phyloP scores from a whole-genome alignment of 2,113 vertebrate species.

The Hippocampus guttulatus region DNA sequence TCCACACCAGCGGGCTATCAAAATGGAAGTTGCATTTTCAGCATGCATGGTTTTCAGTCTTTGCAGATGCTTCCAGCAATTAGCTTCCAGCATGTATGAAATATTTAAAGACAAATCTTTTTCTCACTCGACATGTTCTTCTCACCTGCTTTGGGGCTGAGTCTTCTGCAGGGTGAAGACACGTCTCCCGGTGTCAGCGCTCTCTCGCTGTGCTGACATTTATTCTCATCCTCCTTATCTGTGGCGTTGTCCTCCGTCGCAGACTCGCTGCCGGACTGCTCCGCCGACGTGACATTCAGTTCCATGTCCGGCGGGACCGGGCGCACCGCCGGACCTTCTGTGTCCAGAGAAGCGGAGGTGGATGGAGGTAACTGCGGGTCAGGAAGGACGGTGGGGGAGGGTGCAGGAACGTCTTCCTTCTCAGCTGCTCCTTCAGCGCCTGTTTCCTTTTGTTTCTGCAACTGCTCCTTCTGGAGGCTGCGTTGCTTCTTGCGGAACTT shows the following conservation, averaged over 20 bases:
- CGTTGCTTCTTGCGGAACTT: slow-evolving; percentile 99
- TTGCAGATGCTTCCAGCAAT: too few species aligned
- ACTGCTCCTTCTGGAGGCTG: slow-evolving; percentile 96
- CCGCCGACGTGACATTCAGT: slow-evolving; percentile 87
- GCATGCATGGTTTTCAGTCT: too few species aligned
- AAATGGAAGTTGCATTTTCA: too few species aligned
- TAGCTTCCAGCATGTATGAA: too few species aligned
- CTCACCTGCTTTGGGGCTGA: slow-evolving; percentile 93
- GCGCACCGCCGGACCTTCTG: slow-evolving; percentile 66
- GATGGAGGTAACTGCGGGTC: slow-evolving; percentile 75
- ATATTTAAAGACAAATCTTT: too few species aligned
- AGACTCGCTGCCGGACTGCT: slow-evolving; percentile 91
- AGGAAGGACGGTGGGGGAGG: slow-evolving; percentile 48
- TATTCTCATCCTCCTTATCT: slow-evolving; percentile 84
- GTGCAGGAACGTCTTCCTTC: slow-evolving; percentile 60
- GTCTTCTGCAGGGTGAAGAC: slow-evolving; percentile 80
- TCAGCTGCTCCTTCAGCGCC: slow-evolving; percentile 74
- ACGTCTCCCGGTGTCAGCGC: slow-evolving; percentile 74
- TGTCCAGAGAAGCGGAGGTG: slow-evolving; percentile 69
- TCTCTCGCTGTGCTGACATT: slow-evolving; percentile 79
- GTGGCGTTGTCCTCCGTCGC: slow-evolving; percentile 84
- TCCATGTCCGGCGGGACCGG: slow-evolving; percentile 73
- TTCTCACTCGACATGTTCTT: neutral
- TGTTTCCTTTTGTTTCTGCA: slow-evolving; percentile 95
- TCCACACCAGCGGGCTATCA: too few species aligned